A percentile compares a stretch with the other conserved stretches of the same genome.
Conservation (phyloP, 92 coral and sea anemone species). For the Epizoanthus scotinus region DNA sequence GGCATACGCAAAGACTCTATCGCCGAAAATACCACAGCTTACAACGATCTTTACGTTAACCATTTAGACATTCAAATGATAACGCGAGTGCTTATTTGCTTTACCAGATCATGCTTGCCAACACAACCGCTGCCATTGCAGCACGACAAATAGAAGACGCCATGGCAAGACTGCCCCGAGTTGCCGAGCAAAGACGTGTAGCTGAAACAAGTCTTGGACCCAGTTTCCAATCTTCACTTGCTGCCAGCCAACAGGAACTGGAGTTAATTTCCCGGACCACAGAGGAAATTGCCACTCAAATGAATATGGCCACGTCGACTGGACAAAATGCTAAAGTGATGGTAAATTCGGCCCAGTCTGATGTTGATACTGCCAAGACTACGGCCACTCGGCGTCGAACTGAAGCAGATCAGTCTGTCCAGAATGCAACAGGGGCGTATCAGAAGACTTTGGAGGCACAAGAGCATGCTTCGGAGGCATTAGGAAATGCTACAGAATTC, state of each 20-base stretch:
- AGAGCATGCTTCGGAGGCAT: conserved; percentile 55
- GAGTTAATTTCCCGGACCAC: conserved; percentile 55
- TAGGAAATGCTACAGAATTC: conserved; percentile 62
- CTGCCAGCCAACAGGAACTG: conserved; percentile 44
- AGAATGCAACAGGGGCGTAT: conserved; percentile 59
- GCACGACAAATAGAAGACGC: conserved; percentile 69
- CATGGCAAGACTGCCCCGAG: conserved; percentile 53
- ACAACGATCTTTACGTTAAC: too few relatives aligned
- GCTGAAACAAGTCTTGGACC: conserved; percentile 68
- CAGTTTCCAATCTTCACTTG: conserved; percentile 59
- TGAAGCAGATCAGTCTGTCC: conserved; percentile 65
- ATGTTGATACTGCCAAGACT: conserved; percentile 49
- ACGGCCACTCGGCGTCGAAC: conserved; percentile 53
- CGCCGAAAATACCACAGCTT: too few relatives aligned
- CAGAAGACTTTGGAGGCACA: conserved; percentile 52
- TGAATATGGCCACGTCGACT: conserved; percentile 33
- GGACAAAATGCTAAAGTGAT: conserved; percentile 63
- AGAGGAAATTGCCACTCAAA: conserved; percentile 37
- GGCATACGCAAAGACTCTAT: too few relatives aligned
- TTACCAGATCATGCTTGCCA: conserved; percentile 75
- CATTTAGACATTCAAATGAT: too few relatives aligned
- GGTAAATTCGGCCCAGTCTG: conserved; percentile 61
- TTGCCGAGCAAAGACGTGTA: conserved; percentile 48
- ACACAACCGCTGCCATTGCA: conserved; percentile 75
- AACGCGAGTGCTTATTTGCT: neutral